Evolutionary conservation across 2,113 vertebrate genomes (phyloP).

Genomic region (Chaetura pelagica): DNA sequence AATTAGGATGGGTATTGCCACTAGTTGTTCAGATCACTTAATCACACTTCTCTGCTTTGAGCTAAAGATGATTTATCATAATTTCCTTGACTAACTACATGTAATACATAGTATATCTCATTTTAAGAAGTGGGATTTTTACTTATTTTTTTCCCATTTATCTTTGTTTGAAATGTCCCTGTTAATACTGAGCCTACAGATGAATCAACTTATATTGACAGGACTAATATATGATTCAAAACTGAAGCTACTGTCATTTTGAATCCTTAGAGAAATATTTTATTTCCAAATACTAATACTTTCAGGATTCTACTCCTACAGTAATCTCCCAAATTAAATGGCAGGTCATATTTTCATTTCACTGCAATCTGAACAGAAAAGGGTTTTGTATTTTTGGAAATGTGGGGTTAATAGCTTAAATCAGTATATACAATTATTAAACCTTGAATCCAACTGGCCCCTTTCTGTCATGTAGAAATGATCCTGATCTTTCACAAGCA

Average conservation of each 20-base stretch:
- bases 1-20: slow-evolving; percentile 24
- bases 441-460: not conserved
- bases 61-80: slow-evolving; percentile 41
- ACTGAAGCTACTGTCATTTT: not conserved
- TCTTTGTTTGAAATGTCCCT: slow-evolving; percentile 40
- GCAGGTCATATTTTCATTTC: not conserved
- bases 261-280: slow-evolving; percentile 36
- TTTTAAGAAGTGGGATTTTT: slow-evolving; percentile 1
- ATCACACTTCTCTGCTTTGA: slow-evolving; percentile 40
- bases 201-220: slow-evolving; percentile 5
- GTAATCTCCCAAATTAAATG: not conserved
- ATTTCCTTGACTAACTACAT: slow-evolving; percentile 45
- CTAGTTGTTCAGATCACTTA: slow-evolving; percentile 26
- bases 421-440: not conserved
- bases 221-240: not conserved
- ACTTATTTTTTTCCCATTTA: slow-evolving; percentile 2
- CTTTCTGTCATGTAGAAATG: not conserved
- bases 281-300: slow-evolving; percentile 15
- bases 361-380: not conserved
- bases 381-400: not conserved
- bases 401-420: not conserved
- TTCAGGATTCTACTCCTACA: not conserved
- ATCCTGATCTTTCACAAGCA: not conserved
- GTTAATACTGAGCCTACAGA: not conserved
- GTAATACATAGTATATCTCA: slow-evolving; percentile 5